A percentile compares a stretch with the other conserved stretches of the same genome.
phyloP scores from a whole-genome alignment of 2,113 vertebrate genomes.

The Toxotes chatareus region DNA sequence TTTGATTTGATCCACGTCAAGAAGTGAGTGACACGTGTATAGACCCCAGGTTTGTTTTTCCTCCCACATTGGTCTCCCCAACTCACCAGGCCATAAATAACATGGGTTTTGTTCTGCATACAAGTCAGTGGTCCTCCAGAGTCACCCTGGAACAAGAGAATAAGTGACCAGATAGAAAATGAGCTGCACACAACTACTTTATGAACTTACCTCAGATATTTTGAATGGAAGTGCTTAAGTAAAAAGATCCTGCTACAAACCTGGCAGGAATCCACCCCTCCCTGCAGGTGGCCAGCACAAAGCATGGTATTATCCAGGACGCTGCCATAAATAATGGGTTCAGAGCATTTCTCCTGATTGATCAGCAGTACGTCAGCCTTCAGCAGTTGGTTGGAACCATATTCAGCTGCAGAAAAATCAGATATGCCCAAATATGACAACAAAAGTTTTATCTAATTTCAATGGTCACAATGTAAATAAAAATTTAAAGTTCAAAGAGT shows the following conservation, averaged over 20 bases:
- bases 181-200: not conserved
- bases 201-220: not conserved
- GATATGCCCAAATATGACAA: not conserved
- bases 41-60: conserved; percentile 92
- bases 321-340: conserved; percentile 74
- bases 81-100: conserved; percentile 92
- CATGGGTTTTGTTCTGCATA: conserved; percentile 68
- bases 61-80: conserved; percentile 92
- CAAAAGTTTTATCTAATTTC: not conserved
- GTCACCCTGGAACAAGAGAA: conserved; percentile 88
- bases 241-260: conserved; percentile 74
- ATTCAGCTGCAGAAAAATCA: conserved; percentile 46
- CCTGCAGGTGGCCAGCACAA: conserved; percentile 90
- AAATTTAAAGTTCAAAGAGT: not conserved
- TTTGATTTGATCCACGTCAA: conserved; percentile 88
- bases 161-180: conserved; percentile 1
- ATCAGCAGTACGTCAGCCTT: conserved; percentile 92
- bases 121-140: conserved; percentile 95
- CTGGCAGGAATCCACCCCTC: conserved; percentile 92
- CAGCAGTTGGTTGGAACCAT: conserved; percentile 85
- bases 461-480: not conserved
- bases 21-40: conserved; percentile 87
- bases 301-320: conserved; percentile 88
- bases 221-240: not conserved
- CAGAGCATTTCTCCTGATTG: conserved; percentile 84